A percentile compares a stretch with the other conserved stretches of the same genome.
These are phyloP conservation scores for Stenopsyche tienmushanensis DNA, from an alignment of 1,140 invertebrate species.

Conservation along the genomic window DNA sequence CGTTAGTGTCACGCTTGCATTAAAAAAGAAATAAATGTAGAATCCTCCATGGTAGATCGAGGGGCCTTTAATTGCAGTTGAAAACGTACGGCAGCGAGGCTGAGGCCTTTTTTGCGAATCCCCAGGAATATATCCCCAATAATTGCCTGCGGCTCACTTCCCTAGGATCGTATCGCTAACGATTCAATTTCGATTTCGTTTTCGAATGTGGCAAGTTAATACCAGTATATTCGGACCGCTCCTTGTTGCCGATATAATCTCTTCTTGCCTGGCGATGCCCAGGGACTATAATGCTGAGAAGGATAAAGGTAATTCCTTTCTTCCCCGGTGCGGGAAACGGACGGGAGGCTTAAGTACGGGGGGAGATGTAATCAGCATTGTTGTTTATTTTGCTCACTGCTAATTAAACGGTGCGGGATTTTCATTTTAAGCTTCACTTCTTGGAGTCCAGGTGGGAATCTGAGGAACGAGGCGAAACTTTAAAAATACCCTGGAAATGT, in stretches of 20 bases:
- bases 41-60: not conserved
- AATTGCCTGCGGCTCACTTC: not conserved
- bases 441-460: slow-evolving; percentile 20
- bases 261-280: not conserved
- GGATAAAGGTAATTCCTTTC: slow-evolving; percentile 26
- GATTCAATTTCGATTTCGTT: slow-evolving; percentile 9
- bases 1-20: too few species aligned
- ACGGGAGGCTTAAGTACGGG: not conserved
- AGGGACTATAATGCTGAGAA: slow-evolving; percentile 15
- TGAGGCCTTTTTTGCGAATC: not conserved
- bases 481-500: not conserved
- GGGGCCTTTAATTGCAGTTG: not conserved
- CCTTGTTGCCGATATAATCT: slow-evolving; percentile 19
- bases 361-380: slow-evolving; percentile 35
- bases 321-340: not conserved
- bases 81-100: not conserved
- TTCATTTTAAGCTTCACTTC: slow-evolving; percentile 31
- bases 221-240: slow-evolving; percentile 25
- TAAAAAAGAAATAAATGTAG: not conserved
- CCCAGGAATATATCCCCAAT: not conserved
- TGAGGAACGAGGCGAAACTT: not conserved
- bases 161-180: slow-evolving; percentile 5
- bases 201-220: slow-evolving; percentile 17
- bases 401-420: slow-evolving; percentile 37
- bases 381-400: slow-evolving; percentile 38